Conservation (phyloP, 2,888 invertebrate species). For the Panorpa germanica region DNA sequence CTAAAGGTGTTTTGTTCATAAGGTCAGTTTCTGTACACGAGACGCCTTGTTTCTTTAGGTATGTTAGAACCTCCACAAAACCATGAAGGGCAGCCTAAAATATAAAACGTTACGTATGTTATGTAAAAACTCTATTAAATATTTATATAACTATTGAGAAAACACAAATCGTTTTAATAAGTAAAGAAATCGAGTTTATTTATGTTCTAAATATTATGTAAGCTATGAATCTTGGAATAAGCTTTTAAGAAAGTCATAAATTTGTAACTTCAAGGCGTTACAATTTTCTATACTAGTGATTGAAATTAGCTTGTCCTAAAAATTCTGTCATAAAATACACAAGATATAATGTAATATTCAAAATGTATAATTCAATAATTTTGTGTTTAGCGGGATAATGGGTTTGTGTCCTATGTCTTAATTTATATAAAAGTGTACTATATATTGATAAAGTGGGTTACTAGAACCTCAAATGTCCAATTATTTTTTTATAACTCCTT, state of each 20-base stretch:
- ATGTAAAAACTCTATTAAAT: conserved; percentile 2
- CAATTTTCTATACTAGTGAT: background rate
- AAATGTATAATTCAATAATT: no score
- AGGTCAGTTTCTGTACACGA: conserved; percentile 26
- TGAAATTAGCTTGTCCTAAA: background rate
- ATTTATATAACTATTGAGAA: background rate
- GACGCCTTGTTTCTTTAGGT: conserved; percentile 29
- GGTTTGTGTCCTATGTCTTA: no score
- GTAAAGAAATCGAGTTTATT: no score
- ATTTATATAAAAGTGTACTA: no score
- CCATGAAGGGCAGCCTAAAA: conserved; percentile 39
- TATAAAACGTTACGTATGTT: conserved; percentile 6
- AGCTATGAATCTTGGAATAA: no score
- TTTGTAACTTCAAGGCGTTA: background rate
- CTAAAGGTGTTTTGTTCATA: conserved; percentile 31
- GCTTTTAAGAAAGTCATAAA: no score
- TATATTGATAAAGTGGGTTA: no score
- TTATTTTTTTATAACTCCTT: no score
- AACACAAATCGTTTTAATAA: no score
- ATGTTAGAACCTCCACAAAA: conserved; percentile 27
- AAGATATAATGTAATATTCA: conserved; percentile 2
- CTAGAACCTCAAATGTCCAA: no score
- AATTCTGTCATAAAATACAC: conserved; percentile 3
- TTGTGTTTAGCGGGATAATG: no score
- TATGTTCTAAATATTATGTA: no score